phyloP scores from a whole-genome alignment of 2,113 vertebrate species.

The Cacatua alba region DNA sequence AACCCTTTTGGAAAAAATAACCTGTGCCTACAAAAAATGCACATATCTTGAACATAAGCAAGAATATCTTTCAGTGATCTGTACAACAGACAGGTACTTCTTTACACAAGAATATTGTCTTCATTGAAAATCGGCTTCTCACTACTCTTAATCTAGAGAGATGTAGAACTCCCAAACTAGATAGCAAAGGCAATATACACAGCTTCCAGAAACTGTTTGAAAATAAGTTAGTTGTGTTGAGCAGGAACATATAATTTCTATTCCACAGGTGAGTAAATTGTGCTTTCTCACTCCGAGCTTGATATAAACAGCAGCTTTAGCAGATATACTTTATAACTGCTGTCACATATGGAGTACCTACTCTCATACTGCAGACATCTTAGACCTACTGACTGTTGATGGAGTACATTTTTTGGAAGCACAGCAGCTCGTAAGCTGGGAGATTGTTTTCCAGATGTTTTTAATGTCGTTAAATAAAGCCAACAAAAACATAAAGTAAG shows the following conservation, averaged over 20 bases:
- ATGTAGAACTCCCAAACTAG: not conserved
- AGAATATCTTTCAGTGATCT: not conserved
- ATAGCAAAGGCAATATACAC: not conserved
- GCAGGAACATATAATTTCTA: not conserved
- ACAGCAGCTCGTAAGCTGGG: not conserved
- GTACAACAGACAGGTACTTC: not conserved
- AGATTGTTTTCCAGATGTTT: constrained; percentile 36
- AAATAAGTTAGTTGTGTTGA: not conserved
- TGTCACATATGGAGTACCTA: not conserved
- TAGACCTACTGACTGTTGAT: not conserved
- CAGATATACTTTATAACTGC: not conserved
- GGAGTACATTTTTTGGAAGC: constrained; percentile 1
- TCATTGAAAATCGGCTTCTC: not conserved
- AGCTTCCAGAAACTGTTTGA: not conserved
- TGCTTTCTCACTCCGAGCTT: not conserved
- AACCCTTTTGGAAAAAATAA: not conserved
- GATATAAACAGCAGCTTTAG: not conserved
- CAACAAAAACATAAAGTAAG: constrained; percentile 34
- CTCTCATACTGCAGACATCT: not conserved
- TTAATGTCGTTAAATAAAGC: constrained; percentile 4
- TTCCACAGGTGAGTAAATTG: not conserved
- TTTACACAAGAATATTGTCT: not conserved
- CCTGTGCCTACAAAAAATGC: not conserved
- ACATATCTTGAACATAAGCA: not conserved
- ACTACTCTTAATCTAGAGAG: not conserved